Conservation (phyloP, 2,797 vertebrate genomes). For the Rhinogobio ventralis region DNA sequence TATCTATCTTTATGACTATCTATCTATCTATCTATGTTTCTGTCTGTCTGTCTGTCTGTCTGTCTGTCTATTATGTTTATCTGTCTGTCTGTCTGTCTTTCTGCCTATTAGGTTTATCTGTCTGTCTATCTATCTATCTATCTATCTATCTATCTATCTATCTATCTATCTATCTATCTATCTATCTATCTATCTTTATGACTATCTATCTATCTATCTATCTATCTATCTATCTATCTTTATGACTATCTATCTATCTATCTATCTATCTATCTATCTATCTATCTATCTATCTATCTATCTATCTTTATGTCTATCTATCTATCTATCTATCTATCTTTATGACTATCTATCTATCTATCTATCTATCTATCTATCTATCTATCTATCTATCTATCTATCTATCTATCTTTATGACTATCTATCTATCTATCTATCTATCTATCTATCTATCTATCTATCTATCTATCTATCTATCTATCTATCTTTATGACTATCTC, state of each 20-base stretch:
- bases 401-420: neutral
- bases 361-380: too few species aligned
- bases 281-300: neutral
- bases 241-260: constrained; percentile 11
- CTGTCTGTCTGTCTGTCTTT: neutral
- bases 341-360: too few species aligned
- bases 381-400: neutral
- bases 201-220: neutral
- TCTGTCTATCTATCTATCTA: neutral
- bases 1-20: neutral
- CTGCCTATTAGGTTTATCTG: neutral
- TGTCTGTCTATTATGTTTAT: neutral
- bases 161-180: neutral
- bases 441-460: neutral
- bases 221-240: neutral
- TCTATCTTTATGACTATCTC: neutral
- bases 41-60: neutral
- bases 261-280: constrained; percentile 15
- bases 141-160: neutral
- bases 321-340: too few species aligned
- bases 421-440: neutral
- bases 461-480: neutral
- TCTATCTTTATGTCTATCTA: neutral
- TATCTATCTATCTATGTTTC: neutral
- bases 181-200: neutral